Evolutionary conservation across 2,888 invertebrate genomes (phyloP).

Genomic region (Elaeidobius kamerunicus): DNA sequence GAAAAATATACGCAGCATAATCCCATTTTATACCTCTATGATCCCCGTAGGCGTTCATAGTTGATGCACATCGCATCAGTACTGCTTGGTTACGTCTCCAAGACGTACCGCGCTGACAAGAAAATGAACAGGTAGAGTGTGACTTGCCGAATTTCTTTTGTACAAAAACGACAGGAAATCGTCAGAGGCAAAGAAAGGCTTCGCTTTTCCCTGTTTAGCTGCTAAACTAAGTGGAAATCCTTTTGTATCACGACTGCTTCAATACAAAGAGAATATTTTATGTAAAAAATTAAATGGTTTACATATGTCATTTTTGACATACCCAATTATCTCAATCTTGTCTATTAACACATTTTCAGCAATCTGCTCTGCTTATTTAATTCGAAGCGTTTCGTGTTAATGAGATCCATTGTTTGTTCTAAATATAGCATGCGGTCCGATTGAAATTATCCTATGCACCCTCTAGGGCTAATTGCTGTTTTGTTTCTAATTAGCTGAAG

Average conservation of each 20-base stretch:
- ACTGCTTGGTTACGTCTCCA: conserved; percentile 22
- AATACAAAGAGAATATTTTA: neutral
- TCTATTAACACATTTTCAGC: too few relatives aligned
- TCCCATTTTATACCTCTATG: conserved; percentile 9
- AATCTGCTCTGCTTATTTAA: too few relatives aligned
- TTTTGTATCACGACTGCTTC: neutral
- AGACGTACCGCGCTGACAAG: conserved; percentile 16
- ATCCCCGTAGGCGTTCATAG: conserved; percentile 1
- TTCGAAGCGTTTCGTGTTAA: too few relatives aligned
- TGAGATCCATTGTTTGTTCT: too few relatives aligned
- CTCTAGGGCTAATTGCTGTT: too few relatives aligned
- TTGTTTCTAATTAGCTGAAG: too few relatives aligned
- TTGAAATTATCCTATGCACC: too few relatives aligned
- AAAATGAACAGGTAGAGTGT: conserved; percentile 26
- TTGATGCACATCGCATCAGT: conserved; percentile 20
- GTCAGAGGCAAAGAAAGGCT: conserved; percentile 6
- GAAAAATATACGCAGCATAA: neutral
- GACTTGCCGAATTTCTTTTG: conserved; percentile 22
- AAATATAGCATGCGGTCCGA: too few relatives aligned
- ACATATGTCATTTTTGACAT: too few relatives aligned
- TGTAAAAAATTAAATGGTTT: neutral
- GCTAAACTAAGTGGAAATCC: conserved; percentile 24
- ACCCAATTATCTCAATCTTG: too few relatives aligned
- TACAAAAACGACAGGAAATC: conserved; percentile 22
- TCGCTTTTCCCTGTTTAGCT: conserved; percentile 10